Evolutionary conservation across 2,797 vertebrate genomes (phyloP).

Genomic region (Avahi laniger): DNA sequence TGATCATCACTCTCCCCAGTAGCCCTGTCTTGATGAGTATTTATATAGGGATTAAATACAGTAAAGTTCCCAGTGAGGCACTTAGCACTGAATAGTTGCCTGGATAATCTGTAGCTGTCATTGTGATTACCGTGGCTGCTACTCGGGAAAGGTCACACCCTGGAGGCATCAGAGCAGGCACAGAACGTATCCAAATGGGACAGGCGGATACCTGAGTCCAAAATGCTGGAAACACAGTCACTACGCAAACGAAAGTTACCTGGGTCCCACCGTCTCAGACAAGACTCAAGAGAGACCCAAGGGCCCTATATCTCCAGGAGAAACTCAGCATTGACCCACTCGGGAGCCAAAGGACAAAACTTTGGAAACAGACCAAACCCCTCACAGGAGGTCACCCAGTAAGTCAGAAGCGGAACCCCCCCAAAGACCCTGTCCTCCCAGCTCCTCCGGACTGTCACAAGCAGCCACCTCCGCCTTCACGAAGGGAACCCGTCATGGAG

Average conservation of each 20-base stretch:
- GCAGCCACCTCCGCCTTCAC: background rate
- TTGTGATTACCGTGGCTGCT: rapidly evolving
- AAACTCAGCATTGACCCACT: background rate
- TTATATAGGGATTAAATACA: background rate
- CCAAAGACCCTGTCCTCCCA: background rate
- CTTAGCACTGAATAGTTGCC: background rate
- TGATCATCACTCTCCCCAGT: rapidly evolving
- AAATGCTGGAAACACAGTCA: background rate
- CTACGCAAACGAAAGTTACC: background rate
- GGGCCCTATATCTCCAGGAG: background rate
- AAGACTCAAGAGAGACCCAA: background rate
- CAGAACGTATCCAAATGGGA: rapidly evolving
- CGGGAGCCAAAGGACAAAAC: background rate
- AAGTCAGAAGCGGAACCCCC: background rate
- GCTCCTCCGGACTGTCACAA: background rate
- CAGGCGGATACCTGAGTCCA: background rate
- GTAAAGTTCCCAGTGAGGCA: background rate
- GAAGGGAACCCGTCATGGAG: too few species aligned
- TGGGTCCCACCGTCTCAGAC: background rate
- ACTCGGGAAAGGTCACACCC: background rate
- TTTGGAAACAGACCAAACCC: background rate
- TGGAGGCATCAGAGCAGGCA: too few species aligned
- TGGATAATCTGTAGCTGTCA: background rate
- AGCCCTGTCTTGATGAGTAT: background rate
- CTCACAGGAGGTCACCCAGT: background rate